Conservation (phyloP, 2,888 invertebrate species). For the Drosophila flavopinicola region DNA sequence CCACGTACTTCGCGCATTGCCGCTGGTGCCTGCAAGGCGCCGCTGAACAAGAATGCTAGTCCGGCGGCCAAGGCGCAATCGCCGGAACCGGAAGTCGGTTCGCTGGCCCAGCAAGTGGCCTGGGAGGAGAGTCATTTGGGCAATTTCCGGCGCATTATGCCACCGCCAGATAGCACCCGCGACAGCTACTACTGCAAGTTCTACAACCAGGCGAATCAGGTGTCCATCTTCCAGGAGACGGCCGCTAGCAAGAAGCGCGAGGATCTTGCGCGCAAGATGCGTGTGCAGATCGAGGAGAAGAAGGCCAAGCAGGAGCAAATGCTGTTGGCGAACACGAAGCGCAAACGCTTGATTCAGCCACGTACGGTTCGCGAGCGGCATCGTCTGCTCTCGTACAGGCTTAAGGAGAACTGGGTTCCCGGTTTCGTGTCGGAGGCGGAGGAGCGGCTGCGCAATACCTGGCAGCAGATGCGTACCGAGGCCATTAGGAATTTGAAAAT, state of each 20-base stretch:
- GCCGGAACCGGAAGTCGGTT: slow-evolving; percentile 76
- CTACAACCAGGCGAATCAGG: slow-evolving; percentile 89
- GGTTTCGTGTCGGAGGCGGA: slow-evolving; percentile 85
- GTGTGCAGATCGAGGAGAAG: slow-evolving; percentile 86
- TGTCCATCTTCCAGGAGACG: slow-evolving; percentile 88
- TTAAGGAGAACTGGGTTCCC: slow-evolving; percentile 79
- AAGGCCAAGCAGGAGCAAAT: slow-evolving; percentile 73
- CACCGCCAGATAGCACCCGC: slow-evolving; percentile 85
- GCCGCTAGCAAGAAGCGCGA: slow-evolving; percentile 91
- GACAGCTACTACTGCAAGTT: slow-evolving; percentile 88
- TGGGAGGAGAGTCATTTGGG: slow-evolving; percentile 92
- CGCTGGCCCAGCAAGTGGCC: slow-evolving; percentile 87
- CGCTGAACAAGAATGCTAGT: not conserved
- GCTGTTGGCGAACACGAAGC: slow-evolving; percentile 40
- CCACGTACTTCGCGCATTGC: slow-evolving; percentile 24
- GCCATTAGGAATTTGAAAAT: slow-evolving; percentile 70
- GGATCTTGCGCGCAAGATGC: slow-evolving; percentile 89
- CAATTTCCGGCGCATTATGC: slow-evolving; percentile 89
- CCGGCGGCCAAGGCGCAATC: slow-evolving; percentile 1
- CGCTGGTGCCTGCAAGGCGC: slow-evolving; percentile 8
- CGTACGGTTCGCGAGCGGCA: slow-evolving; percentile 84
- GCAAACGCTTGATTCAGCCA: slow-evolving; percentile 83
- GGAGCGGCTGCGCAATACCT: slow-evolving; percentile 87
- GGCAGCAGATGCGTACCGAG: slow-evolving; percentile 76
- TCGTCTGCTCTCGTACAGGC: slow-evolving; percentile 56